Percentiles rank a stretch among this genome's conserved stretches.
Conservation (phyloP, 2,113 vertebrate genomes). For the Psilopsiagon aymara region DNA sequence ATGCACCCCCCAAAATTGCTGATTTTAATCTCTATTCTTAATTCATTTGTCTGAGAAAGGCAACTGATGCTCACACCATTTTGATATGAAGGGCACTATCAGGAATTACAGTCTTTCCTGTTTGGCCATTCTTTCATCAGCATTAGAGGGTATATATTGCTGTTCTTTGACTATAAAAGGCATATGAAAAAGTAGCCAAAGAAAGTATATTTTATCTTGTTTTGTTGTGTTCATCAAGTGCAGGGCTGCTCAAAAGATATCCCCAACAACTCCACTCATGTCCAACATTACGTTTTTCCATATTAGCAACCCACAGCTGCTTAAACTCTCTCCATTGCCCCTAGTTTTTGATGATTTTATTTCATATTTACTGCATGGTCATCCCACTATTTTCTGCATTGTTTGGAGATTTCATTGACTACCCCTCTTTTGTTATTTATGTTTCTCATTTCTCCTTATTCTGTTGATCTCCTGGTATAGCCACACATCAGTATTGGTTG, state of each 20-base stretch:
- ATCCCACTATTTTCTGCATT: rapidly evolving
- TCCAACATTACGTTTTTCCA: neutral
- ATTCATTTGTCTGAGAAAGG: neutral
- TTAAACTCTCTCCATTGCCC: neutral
- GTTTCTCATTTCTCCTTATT: neutral
- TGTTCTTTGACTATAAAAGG: neutral
- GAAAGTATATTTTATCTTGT: neutral
- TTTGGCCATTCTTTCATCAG: neutral
- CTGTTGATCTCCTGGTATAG: neutral
- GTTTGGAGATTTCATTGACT: neutral
- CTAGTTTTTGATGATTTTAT: neutral
- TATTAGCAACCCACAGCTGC: neutral
- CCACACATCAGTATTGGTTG: neutral
- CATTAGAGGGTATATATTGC: neutral
- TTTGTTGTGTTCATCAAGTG: neutral
- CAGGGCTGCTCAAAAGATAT: neutral
- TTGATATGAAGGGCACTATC: neutral
- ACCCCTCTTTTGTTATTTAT: neutral
- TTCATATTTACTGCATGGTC: neutral
- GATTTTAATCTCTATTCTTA: neutral
- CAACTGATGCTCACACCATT: neutral
- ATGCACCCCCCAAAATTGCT: neutral
- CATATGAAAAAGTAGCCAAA: neutral
- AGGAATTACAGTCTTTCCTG: neutral
- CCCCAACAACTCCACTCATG: neutral